These are phyloP conservation scores for Tachina lurida DNA, from an alignment of 2,888 invertebrate species.

Conservation along the genomic window DNA sequence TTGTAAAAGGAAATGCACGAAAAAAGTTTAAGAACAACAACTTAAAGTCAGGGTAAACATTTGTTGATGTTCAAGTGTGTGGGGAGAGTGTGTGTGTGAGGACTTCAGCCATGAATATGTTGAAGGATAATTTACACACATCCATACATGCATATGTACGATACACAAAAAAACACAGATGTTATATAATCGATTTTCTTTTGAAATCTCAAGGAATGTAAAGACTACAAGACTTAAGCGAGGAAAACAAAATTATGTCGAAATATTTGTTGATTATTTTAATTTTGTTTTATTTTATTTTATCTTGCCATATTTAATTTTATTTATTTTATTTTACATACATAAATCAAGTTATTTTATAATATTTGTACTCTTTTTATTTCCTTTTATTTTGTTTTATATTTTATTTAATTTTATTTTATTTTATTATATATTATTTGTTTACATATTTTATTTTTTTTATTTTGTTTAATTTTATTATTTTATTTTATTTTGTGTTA, in stretches of 20 bases:
- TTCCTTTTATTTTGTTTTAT: too few species aligned
- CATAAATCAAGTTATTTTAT: too few species aligned
- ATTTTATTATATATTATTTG: too few species aligned
- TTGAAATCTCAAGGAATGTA: conserved; percentile 8
- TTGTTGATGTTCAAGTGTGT: not conserved
- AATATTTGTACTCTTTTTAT: too few species aligned
- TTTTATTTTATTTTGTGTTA: too few species aligned
- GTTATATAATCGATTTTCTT: conserved; percentile 41
- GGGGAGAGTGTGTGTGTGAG: not conserved
- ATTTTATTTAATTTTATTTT: too few species aligned
- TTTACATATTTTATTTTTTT: too few species aligned
- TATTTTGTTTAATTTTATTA: too few species aligned
- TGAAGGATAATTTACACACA: not conserved
- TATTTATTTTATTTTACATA: too few species aligned
- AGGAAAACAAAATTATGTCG: not conserved
- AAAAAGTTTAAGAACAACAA: conserved; percentile 38
- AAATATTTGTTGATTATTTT: not conserved
- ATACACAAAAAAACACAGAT: conserved; percentile 19
- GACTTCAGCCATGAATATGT: conserved; percentile 10
- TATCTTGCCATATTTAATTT: too few species aligned
- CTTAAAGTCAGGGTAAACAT: conserved; percentile 47
- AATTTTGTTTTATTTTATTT: too few species aligned
- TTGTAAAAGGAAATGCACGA: not conserved
- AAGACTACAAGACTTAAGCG: not conserved
- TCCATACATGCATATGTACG: too few species aligned